These are phyloP conservation scores for silkworm (Bombyx mori) DNA, from an alignment of 1,140 invertebrate species.

Conservation along the genomic window DNA sequence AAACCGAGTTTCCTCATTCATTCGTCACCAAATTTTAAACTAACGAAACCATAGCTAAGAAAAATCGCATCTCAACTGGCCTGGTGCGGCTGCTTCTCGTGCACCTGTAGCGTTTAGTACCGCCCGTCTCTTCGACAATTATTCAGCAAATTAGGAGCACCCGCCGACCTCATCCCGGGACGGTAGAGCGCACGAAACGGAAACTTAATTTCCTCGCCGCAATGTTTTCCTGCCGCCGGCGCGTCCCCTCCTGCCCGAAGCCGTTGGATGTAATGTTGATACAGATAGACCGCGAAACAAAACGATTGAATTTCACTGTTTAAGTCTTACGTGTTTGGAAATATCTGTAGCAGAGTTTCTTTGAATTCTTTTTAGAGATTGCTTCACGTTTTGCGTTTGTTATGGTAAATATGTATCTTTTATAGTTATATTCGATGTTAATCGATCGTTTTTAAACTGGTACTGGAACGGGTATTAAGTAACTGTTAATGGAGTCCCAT, in stretches of 20 bases:
- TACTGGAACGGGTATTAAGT: too few species aligned
- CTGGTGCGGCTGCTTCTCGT: not conserved
- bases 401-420: too few species aligned
- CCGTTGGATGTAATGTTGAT: slow-evolving; percentile 26
- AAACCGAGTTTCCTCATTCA: too few species aligned
- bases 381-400: too few species aligned
- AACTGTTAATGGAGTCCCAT: too few species aligned
- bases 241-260: slow-evolving; percentile 6
- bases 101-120: slow-evolving; percentile 3
- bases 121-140: slow-evolving; percentile 30
- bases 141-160: slow-evolving; percentile 46
- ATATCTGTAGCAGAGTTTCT: too few species aligned
- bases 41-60: not conserved
- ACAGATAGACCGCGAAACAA: slow-evolving; percentile 15
- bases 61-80: too few species aligned
- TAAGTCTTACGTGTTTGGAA: too few species aligned
- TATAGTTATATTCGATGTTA: too few species aligned
- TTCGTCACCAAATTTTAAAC: not conserved
- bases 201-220: slow-evolving; percentile 47
- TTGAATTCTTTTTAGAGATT: too few species aligned
- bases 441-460: too few species aligned
- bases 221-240: slow-evolving; percentile 42
- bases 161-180: slow-evolving; percentile 21
- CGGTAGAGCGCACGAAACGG: slow-evolving; percentile 18
- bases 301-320: too few species aligned